phyloP scores from a whole-genome alignment of 1,140 invertebrate species.

The Atta texana region DNA sequence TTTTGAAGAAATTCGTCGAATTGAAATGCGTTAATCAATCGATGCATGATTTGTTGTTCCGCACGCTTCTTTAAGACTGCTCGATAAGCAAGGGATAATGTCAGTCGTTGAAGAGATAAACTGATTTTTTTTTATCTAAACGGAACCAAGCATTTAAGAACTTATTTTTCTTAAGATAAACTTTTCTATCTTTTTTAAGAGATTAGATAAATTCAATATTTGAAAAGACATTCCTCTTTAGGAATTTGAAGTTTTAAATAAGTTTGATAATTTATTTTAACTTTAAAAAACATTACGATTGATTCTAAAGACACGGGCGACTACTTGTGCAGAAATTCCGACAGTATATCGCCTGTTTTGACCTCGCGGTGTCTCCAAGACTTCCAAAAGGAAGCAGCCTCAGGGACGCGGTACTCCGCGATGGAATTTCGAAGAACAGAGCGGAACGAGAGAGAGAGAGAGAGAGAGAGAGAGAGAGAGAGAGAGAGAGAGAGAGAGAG shows the following conservation, averaged over 20 bases:
- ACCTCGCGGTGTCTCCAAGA: conserved; percentile 34
- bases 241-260: conserved; percentile 19
- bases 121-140: conserved; percentile 7
- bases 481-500: too few species aligned
- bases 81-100: not conserved
- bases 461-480: not conserved
- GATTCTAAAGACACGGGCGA: conserved; percentile 14
- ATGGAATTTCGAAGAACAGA: conserved; percentile 80
- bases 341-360: conserved; percentile 44
- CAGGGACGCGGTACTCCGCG: conserved; percentile 71
- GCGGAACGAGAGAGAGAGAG: conserved; percentile 53
- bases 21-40: conserved; percentile 7
- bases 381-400: conserved; percentile 65
- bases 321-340: conserved; percentile 44
- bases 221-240: not conserved
- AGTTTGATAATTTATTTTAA: not conserved
- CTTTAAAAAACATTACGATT: conserved; percentile 25
- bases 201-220: conserved; percentile 17
- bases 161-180: not conserved
- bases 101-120: not conserved
- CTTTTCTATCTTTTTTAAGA: not conserved
- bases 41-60: not conserved
- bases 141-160: not conserved
- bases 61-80: not conserved
- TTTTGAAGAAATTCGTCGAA: not conserved